Base-by-base conservation (phyloP, 2,888 invertebrate species). In the Acanthosepion esculentum region DNA sequence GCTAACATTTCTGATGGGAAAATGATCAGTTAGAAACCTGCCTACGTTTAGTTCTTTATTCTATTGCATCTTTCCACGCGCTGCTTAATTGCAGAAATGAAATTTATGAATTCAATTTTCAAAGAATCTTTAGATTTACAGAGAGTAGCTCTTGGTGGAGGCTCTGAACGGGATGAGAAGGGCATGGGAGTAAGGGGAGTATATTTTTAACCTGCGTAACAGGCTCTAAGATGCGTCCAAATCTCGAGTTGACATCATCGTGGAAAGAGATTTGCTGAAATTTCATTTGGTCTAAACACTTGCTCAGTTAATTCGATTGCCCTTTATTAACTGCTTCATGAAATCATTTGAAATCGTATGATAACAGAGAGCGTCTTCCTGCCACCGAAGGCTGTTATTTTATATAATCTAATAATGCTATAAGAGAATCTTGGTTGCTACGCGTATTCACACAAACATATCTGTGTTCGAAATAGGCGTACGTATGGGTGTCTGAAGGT, bases 301-400 rank as follows among this genome's bases (percentile, higher is more conserved):
- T 78, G n/a, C 78, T 78, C n/a, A n/a, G 33, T 59, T 78, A 78
- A 78, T 78, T 78, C 78, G n/a, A 78, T 78, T 78, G 78, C n/a
- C 78, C 78, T 78, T n/a, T 78, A 78, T 78, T 78, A 78, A n/a
- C 78, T 78, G 10, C 15, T n/a, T 15, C 78, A 33, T 78, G n/a
- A n/a, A 78, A 78, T n/a, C 78, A 78, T 78, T n/a, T 78, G 33
- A 78, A n/a, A 78, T n/a, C n/a, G 78, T 78, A n/a, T 18, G n/a
- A 33, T 78, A 78, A 78, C 6, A 78, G 78, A 78, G n/a, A 78
- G n/a, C n/a, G n/a, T 59, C 23, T 59, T 59, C 59, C 59, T 23
- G 20, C 20, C 20, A 12, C n/a, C 78, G 33, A n/a, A 78, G 78
- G 78, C n/a, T 78, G n/a, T 15, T n/a, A n/a, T 78, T 78, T 78